Evolutionary conservation across 2,797 vertebrate genomes (phyloP).

Genomic region (Taenioides sp.): DNA sequence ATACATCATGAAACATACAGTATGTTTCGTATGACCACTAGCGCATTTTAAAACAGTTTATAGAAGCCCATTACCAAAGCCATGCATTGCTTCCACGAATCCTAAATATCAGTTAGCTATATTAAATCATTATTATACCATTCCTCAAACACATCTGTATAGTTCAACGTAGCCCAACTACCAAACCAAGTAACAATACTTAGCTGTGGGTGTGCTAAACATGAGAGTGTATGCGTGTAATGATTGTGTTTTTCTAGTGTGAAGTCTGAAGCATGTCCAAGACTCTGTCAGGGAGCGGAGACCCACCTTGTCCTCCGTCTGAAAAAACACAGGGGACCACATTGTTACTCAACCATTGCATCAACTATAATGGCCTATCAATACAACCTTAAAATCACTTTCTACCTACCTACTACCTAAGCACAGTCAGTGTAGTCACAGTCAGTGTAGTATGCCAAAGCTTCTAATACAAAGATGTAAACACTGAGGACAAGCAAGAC

Average conservation of each 20-base stretch:
- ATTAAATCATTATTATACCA: constrained; percentile 17
- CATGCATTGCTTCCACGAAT: constrained; percentile 38
- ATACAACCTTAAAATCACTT: constrained; percentile 32
- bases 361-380: constrained; percentile 37
- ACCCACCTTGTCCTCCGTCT: constrained; percentile 86
- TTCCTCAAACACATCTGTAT: constrained; percentile 31
- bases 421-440: constrained; percentile 36
- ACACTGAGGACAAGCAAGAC: constrained; percentile 56
- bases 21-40: constrained; percentile 19
- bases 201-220: constrained; percentile 60
- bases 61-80: constrained; percentile 22
- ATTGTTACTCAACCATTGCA: constrained; percentile 67
- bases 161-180: constrained; percentile 33
- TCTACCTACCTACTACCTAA: constrained; percentile 31
- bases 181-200: constrained; percentile 62
- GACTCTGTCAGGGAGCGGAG: constrained; percentile 72
- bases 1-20: constrained; percentile 34
- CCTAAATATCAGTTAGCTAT: constrained; percentile 2
- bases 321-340: constrained; percentile 82
- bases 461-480: constrained; percentile 56
- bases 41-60: constrained; percentile 12
- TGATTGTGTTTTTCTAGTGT: constrained; percentile 39
- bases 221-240: constrained; percentile 23
- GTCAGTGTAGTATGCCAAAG: constrained; percentile 50
- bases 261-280: constrained; percentile 73